Base-by-base conservation (phyloP, 2,888 invertebrate genomes). In the Rambutsinella grinnellia region DNA sequence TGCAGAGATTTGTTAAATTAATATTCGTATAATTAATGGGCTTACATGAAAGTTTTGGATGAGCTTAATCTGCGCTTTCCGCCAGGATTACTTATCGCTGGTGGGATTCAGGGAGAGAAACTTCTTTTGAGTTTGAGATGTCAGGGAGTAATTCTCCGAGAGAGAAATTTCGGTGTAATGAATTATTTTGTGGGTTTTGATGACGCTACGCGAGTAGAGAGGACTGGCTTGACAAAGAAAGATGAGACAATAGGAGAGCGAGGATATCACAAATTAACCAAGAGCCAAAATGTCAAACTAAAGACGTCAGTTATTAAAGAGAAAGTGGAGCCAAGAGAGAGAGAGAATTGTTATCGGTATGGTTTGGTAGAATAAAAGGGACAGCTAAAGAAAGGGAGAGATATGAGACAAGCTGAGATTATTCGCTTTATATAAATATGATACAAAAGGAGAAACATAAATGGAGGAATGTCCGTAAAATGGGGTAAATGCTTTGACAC, bases 221-320 rank as follows among this genome's bases (percentile, higher is more conserved):
- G n/a, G n/a, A n/a, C n/a, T n/a, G n/a, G n/a, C 57, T 27, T 76
- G 71, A 70, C 67, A 71, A 67, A 68, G 66, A 70, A 71, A 66
- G 70, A 76, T 71, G 70, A 66, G 70, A 67, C 66, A 67, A 72
- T 66, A 71, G 69, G 63, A 66, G 66, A 60, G 58, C 36, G 76
- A 76, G 76, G 76, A 76, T 76, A 76, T 76, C 76, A 76, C 76
- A 76, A 76, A 76, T 76, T 76, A 76, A 76, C 76, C 76, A 63
- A 69, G 76, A 76, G 76, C 76, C 76, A 76, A 76, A 76, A 76
- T 76, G 76, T 76, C 76, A 76, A 76, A 76, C 76, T 76, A 69
- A 76, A 76, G 76, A 76, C 76, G 76, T 76, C 76, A 76, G 62
- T 76, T 76, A 76, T 76, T 76, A 76, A 76, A 76, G 68, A 76